Base-by-base conservation (phyloP, 2,797 vertebrate genomes). In the Hafferia zeledoni region DNA sequence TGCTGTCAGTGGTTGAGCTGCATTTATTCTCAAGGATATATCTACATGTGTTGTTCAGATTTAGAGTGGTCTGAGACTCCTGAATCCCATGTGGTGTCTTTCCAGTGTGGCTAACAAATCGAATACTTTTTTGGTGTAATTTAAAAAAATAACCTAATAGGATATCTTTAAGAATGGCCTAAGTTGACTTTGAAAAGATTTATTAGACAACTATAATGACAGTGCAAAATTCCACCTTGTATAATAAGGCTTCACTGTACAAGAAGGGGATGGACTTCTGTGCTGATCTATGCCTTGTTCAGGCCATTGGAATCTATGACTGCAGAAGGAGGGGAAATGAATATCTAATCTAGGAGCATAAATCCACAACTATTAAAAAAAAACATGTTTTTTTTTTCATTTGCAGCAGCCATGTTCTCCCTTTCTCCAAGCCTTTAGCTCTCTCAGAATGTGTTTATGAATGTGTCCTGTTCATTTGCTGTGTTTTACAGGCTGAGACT, bases 401-500 rank as follows among this genome's bases (percentile, higher is more conserved):
- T 92, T 94, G 77, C 80, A 93, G 79, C 41, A 90, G 43, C 55
- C 12, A 33, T 5, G 17, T 76, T 67, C 9, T 77, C 25, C 85
- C 24, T 83, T 79, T 88, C 63, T 93, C 76, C 57, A 86, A 81
- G 30, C 30, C 50, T 75, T 24, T 84, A 74, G 67, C 64, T 87
- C 63, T 70, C 41, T 92, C 35, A 53, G 67, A 90, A 80, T 44
- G 28, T 75, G n/a, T 84, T 95, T 67, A 60, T 44, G 50, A 93
- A 75, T 78, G 74, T 22, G 43, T 82, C 68, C 75, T 90, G 64
- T 95, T 97, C 94, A 92, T 95, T 92, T 96, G 84, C 71, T 96
- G 72, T 98, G 71, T 97, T 97, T 98, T 97, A 72, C 96, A 99
- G 99, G 99, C 99, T 43, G 99, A 99, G 98, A 99, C 99, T 14